Evolutionary conservation across 2,797 vertebrate species (phyloP).

Genomic region (Syngnathus rostellatus): DNA sequence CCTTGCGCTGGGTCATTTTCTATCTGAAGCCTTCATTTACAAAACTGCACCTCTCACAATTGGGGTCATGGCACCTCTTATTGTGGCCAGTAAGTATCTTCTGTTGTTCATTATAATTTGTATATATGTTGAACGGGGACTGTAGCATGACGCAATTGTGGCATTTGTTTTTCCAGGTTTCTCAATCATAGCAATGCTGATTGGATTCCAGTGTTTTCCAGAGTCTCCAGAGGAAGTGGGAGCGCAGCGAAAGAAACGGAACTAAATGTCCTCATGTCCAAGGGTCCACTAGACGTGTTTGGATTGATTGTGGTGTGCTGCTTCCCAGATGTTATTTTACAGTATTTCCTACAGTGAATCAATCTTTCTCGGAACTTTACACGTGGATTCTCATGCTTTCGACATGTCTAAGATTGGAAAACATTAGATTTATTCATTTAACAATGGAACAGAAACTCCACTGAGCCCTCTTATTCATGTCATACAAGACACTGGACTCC

Average conservation of each 20-base stretch:
- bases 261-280: constrained; percentile 57
- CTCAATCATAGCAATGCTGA: constrained; percentile 87
- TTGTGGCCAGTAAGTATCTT: constrained; percentile 85
- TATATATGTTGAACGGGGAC: not conserved
- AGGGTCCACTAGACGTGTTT: constrained; percentile 9
- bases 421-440: not conserved
- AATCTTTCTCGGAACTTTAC: not conserved
- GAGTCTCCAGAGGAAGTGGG: constrained; percentile 65
- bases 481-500: constrained; percentile 2
- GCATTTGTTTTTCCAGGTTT: constrained; percentile 68
- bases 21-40: constrained; percentile 87
- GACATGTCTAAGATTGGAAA: not conserved
- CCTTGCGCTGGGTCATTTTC: constrained; percentile 86
- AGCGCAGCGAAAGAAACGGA: constrained; percentile 83
- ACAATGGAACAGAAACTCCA: not conserved
- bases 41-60: constrained; percentile 86
- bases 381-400: not conserved
- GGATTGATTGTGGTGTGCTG: constrained; percentile 11
- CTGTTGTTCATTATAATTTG: not conserved
- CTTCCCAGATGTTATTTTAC: constrained; percentile 13
- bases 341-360: constrained; percentile 3
- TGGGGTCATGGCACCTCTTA: constrained; percentile 89
- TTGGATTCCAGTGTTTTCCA: constrained; percentile 81
- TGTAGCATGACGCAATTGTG: not conserved
- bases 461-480: not conserved